Evolutionary conservation across 2,888 invertebrate species (phyloP).

Genomic region (Dryocosmus kuriphilus): DNA sequence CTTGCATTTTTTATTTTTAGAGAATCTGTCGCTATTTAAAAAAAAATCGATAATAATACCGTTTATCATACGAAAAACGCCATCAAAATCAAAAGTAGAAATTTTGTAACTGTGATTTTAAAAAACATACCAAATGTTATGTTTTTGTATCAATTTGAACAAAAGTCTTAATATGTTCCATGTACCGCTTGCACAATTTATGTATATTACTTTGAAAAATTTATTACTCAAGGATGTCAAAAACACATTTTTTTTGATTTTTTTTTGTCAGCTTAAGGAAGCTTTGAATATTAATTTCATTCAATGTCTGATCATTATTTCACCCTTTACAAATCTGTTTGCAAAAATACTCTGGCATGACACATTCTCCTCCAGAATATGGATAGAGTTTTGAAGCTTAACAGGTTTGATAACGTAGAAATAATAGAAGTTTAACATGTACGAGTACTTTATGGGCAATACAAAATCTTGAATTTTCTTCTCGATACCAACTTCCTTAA

Average conservation of each 20-base stretch:
- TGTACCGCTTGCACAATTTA: not conserved
- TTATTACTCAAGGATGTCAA: not conserved
- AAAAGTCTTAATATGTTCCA: not conserved
- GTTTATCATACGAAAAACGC: not conserved
- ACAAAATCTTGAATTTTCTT: not conserved
- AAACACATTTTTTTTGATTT: not conserved
- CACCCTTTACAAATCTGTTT: not conserved
- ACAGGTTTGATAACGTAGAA: not conserved
- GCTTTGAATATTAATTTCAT: not conserved
- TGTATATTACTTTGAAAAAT: not conserved
- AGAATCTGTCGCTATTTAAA: not conserved
- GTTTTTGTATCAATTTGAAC: no score
- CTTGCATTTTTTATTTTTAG: no score
- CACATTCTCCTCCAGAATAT: no score
- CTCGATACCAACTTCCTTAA: constrained; percentile 8
- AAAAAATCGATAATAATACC: not conserved
- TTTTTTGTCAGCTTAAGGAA: constrained; percentile 3
- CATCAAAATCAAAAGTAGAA: not conserved
- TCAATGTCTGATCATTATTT: not conserved
- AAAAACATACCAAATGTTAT: no score
- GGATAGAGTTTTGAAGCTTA: no score
- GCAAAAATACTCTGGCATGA: not conserved
- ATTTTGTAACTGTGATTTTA: no score
- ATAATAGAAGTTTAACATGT: not conserved
- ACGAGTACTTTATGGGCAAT: not conserved